Conservation (phyloP, 2,888 invertebrate species). For the Lymantria dispar region DNA sequence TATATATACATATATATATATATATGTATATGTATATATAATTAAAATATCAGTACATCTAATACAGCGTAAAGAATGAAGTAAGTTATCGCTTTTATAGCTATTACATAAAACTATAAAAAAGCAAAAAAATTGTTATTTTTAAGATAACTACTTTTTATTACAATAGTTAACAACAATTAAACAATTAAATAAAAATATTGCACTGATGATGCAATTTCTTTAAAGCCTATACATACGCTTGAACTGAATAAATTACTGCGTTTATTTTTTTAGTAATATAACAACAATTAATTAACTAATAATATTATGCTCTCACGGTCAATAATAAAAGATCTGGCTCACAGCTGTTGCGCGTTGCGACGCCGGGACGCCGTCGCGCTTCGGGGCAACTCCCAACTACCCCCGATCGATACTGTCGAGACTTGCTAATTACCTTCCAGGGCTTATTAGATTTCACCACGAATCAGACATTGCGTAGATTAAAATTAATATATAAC, state of each 20-base stretch:
- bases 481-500: conserved; percentile 7
- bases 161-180: background rate
- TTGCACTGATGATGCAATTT: background rate
- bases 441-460: conserved; percentile 14
- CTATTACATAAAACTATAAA: conserved; percentile 7
- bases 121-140: conserved; percentile 4
- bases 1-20: conserved; percentile 1
- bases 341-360: conserved; percentile 72
- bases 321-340: conserved; percentile 71
- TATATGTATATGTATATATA: conserved; percentile 1
- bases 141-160: background rate
- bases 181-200: background rate
- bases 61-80: conserved; percentile 2
- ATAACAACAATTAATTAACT: conserved; percentile 44
- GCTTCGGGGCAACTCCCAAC: conserved; percentile 51
- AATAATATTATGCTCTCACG: conserved; percentile 68
- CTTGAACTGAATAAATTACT: conserved; percentile 2
- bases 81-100: conserved; percentile 2
- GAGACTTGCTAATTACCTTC: conserved; percentile 27
- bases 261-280: conserved; percentile 26
- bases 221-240: background rate
- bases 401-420: conserved; percentile 62
- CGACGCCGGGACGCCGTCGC: conserved; percentile 52
- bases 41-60: background rate
- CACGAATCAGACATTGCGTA: conserved; percentile 3